Percentiles rank a stretch among this genome's conserved stretches.
Evolutionary conservation across 2,113 vertebrate species (phyloP).

Genomic region (Nannospalax galili): DNA sequence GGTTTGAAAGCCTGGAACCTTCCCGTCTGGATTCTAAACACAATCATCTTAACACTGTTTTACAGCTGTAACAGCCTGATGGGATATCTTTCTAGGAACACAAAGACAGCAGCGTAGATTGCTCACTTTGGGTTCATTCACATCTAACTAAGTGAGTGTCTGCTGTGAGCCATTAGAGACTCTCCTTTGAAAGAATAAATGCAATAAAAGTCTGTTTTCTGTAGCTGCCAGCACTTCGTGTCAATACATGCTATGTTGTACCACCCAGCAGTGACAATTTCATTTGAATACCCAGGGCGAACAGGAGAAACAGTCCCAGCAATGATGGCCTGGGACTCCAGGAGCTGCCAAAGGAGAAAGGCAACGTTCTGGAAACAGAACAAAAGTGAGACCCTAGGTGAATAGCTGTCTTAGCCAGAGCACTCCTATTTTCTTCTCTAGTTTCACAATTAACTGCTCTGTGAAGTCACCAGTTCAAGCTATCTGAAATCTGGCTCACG

Average conservation of each 20-base stretch:
- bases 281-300: conserved; percentile 86
- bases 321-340: conserved; percentile 69
- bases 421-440: conserved; percentile 82
- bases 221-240: conserved; percentile 83
- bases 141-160: conserved; percentile 85
- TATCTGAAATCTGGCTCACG: conserved; percentile 83
- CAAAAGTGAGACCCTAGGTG: conserved; percentile 78
- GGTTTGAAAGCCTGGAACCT: conserved; percentile 45
- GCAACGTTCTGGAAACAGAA: conserved; percentile 80
- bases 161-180: conserved; percentile 84
- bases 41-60: not conserved
- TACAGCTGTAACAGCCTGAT: not conserved
- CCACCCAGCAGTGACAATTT: conserved; percentile 86
- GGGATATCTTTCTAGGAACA: conserved; percentile 67
- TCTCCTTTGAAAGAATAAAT: conserved; percentile 85
- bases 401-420: conserved; percentile 81
- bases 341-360: conserved; percentile 74
- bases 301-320: conserved; percentile 81
- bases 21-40: conserved; percentile 30
- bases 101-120: conserved; percentile 73
- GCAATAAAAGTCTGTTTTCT: conserved; percentile 88
- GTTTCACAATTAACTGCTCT: conserved; percentile 85
- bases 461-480: conserved; percentile 71
- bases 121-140: conserved; percentile 85
- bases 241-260: conserved; percentile 85